Evolutionary conservation across 2,797 vertebrate genomes (phyloP).

Genomic region (Pogonophryne albipinna): DNA sequence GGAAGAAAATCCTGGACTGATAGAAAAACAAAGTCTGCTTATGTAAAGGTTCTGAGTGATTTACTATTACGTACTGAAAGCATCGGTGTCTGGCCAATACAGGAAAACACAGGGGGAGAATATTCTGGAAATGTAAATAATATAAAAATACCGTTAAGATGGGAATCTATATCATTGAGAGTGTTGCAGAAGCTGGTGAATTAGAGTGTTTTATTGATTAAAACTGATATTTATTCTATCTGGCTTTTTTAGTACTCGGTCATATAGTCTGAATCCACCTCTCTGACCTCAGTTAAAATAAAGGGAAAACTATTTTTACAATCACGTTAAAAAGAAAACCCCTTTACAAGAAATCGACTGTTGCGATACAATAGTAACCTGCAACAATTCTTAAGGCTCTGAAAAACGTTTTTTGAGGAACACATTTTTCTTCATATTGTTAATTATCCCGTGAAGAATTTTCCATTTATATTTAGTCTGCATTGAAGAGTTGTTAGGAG

Average conservation of each 20-base stretch:
- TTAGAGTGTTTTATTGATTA: not conserved
- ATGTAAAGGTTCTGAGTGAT: constrained; percentile 33
- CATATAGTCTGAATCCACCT: not conserved
- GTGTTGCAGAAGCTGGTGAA: constrained; percentile 23
- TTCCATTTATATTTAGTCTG: not conserved
- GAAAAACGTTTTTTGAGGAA: not conserved
- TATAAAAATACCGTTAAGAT: constrained; percentile 22
- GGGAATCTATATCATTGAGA: not conserved
- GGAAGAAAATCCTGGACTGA: constrained; percentile 56
- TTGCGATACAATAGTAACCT: not conserved
- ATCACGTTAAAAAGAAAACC: not conserved
- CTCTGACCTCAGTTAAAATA: not conserved
- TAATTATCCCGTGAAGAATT: not conserved
- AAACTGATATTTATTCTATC: not conserved
- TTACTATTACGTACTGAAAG: constrained; percentile 37
- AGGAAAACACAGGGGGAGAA: constrained; percentile 20
- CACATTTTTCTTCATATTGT: not conserved
- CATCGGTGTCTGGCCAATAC: not conserved
- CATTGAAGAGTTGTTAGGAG: not conserved
- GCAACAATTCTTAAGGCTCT: not conserved
- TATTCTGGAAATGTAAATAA: constrained; percentile 32
- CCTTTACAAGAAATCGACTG: not conserved
- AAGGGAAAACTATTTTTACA: not conserved
- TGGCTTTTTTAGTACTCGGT: not conserved
- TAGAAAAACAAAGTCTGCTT: constrained; percentile 49